A percentile compares a stretch with the other conserved stretches of the same genome.
phyloP scores from a whole-genome alignment of 2,797 vertebrate genomes.

The Girardinus metallicus region DNA sequence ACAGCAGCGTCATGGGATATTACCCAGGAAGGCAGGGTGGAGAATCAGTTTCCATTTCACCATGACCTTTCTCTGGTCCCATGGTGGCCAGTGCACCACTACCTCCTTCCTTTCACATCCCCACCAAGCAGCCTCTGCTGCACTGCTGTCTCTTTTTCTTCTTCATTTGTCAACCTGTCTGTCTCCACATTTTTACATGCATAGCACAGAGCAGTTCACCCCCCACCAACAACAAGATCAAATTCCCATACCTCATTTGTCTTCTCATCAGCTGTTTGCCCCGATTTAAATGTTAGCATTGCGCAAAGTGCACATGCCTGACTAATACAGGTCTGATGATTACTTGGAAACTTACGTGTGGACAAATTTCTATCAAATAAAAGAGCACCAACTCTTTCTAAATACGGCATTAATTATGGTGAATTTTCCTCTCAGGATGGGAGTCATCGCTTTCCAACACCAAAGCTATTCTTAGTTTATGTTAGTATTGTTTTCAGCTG shows the following conservation, averaged over 20 bases:
- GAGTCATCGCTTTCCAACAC: conserved; percentile 78
- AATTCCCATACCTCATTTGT: conserved; percentile 74
- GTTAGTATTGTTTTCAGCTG: conserved; percentile 78
- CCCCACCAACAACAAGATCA: conserved; percentile 81
- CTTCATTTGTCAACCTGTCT: conserved; percentile 76
- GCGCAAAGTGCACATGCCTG: conserved; percentile 53
- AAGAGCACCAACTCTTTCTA: conserved; percentile 66
- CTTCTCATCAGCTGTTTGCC: conserved; percentile 78
- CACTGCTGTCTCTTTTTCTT: conserved; percentile 54
- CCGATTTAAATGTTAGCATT: conserved; percentile 65
- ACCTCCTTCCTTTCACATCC: conserved; percentile 78
- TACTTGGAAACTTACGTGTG: conserved; percentile 60
- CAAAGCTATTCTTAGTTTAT: conserved; percentile 75
- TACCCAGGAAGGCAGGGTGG: conserved; percentile 83
- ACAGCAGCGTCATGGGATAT: conserved; percentile 88
- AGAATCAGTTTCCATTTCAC: conserved; percentile 87
- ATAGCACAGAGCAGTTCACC: conserved; percentile 73
- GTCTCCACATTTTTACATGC: conserved; percentile 75
- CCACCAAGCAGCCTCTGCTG: conserved; percentile 69
- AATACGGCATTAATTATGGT: conserved; percentile 61
- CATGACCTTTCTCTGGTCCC: conserved; percentile 83
- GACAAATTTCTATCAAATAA: conserved; percentile 64
- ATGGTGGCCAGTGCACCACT: conserved; percentile 71
- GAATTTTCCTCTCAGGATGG: conserved; percentile 73
- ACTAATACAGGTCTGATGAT: conserved; percentile 63